phyloP scores from a whole-genome alignment of 2,113 vertebrate genomes.

The Hypocryptadius cinnamomeus region DNA sequence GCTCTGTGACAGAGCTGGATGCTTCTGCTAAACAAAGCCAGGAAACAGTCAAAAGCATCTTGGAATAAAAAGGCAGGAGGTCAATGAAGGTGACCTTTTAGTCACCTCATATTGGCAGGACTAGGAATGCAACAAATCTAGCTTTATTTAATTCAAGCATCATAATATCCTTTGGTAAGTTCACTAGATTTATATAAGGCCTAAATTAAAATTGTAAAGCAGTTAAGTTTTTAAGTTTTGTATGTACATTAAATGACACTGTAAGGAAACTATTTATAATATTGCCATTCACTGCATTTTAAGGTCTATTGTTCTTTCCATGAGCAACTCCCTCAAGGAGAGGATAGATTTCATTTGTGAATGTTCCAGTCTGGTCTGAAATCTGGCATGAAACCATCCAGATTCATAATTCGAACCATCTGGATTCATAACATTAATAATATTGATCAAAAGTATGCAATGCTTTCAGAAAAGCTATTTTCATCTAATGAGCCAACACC shows the following conservation, averaged over 20 bases:
- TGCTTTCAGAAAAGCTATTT: background rate
- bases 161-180: background rate
- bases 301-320: background rate
- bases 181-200: background rate
- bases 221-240: background rate
- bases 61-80: background rate
- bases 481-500: background rate
- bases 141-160: background rate
- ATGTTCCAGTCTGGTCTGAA: background rate
- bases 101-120: background rate
- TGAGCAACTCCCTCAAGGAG: background rate
- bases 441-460: background rate
- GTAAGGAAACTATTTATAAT: background rate
- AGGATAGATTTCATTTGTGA: background rate
- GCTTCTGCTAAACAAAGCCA: slow-evolving; percentile 32
- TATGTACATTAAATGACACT: background rate
- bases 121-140: background rate
- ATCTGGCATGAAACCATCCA: background rate
- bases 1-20: background rate
- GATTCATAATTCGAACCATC: background rate
- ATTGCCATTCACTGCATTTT: background rate
- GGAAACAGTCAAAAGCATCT: slow-evolving; percentile 27
- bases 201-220: background rate
- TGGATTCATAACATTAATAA: background rate
- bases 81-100: background rate